Percentiles rank a stretch among this genome's conserved stretches.
Evolutionary conservation across 2,113 vertebrate species (phyloP).

Genomic region (Microtus montanus): DNA sequence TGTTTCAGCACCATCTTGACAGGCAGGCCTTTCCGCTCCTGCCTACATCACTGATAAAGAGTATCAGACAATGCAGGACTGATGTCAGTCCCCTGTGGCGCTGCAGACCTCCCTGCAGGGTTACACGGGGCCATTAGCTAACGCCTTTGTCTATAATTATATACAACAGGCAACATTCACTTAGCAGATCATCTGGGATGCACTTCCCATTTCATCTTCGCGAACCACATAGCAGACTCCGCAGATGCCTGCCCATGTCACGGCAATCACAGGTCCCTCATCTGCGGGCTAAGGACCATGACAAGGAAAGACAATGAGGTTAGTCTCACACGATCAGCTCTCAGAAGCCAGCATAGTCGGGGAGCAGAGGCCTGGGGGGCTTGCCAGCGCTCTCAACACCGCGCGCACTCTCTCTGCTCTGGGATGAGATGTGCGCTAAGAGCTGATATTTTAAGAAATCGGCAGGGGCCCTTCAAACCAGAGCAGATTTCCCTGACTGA

Average conservation of each 20-base stretch:
- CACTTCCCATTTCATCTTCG: neutral
- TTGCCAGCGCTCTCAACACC: fast-evolving
- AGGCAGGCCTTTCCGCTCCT: neutral
- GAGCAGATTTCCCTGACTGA: neutral
- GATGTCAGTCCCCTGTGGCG: neutral
- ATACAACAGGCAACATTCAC: neutral
- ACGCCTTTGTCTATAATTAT: neutral
- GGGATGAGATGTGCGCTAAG: neutral
- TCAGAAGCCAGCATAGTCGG: fast-evolving
- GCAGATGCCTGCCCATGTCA: neutral
- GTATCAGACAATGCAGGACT: neutral
- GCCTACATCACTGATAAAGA: neutral
- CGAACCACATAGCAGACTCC: neutral
- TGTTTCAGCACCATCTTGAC: neutral
- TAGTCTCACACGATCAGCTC: neutral
- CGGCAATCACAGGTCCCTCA: neutral
- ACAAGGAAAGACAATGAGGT: neutral
- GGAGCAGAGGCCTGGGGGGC: neutral
- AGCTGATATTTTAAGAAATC: neutral
- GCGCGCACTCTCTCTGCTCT: neutral
- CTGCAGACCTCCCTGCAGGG: neutral
- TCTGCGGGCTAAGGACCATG: neutral
- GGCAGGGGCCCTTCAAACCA: neutral
- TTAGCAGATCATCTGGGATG: neutral
- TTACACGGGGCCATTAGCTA: neutral